Conservation (phyloP, 1,140 invertebrate species). For the Rhyacophila brunnea region DNA sequence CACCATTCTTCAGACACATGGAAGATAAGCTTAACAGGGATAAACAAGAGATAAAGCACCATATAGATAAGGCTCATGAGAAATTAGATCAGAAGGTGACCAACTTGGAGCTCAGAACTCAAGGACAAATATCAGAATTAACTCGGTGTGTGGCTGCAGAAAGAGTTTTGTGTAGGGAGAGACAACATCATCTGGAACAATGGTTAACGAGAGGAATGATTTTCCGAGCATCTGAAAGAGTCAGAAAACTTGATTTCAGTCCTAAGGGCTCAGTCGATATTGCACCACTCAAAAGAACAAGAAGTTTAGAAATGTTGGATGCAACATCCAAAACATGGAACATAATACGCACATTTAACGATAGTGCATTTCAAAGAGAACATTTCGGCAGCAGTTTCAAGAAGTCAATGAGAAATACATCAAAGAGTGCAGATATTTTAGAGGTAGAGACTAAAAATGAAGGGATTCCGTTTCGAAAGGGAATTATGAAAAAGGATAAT, state of each 20-base stretch:
- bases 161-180: constrained; percentile 62
- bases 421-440: constrained; percentile 47
- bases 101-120: constrained; percentile 74
- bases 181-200: constrained; percentile 66
- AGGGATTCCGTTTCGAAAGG: not conserved
- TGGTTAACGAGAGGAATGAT: constrained; percentile 62
- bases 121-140: constrained; percentile 73
- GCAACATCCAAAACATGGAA: constrained; percentile 48
- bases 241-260: constrained; percentile 52
- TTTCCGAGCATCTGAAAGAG: constrained; percentile 60
- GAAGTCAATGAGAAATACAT: constrained; percentile 43
- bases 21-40: constrained; percentile 83
- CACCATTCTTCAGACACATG: constrained; percentile 78
- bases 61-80: constrained; percentile 79
- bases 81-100: constrained; percentile 78
- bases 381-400: constrained; percentile 44
- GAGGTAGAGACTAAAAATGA: constrained; percentile 13
- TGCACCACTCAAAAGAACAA: constrained; percentile 60
- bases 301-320: constrained; percentile 64
- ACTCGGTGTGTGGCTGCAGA: constrained; percentile 65
- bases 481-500: constrained; percentile 7
- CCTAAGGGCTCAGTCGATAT: constrained; percentile 60
- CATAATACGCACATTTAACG: constrained; percentile 45
- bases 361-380: constrained; percentile 44
- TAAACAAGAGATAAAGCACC: constrained; percentile 80